A percentile compares a stretch with the other conserved stretches of the same genome.
These are phyloP conservation scores for Cataglyphis albicans DNA, from an alignment of 2,888 invertebrate species.

Conservation along the genomic window DNA sequence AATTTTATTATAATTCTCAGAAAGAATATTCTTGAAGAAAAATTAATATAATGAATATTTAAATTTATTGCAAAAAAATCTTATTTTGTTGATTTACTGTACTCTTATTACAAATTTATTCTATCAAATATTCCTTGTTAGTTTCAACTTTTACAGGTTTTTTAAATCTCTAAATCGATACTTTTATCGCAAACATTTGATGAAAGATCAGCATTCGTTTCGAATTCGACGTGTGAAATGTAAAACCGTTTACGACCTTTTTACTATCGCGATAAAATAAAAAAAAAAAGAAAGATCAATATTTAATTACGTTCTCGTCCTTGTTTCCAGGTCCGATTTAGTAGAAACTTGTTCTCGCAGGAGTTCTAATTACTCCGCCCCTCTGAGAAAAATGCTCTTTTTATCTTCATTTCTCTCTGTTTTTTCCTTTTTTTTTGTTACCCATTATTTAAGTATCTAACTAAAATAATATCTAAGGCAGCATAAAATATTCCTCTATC, in stretches of 20 bases:
- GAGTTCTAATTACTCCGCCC: constrained; percentile 40
- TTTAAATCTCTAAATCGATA: background rate
- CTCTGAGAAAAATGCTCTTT: constrained; percentile 18
- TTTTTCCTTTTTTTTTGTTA: background rate
- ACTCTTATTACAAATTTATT: background rate
- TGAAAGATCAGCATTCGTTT: constrained; percentile 32
- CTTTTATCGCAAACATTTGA: constrained; percentile 18
- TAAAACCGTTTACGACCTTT: constrained; percentile 35
- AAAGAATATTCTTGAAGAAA: background rate
- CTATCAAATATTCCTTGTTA: background rate
- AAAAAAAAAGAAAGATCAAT: constrained; percentile 46
- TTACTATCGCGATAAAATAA: background rate
- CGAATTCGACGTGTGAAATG: constrained; percentile 17
- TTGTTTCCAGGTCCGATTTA: constrained; percentile 43
- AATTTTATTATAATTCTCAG: background rate
- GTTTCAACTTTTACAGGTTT: constrained; percentile 22
- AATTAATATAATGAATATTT: constrained; percentile 4
- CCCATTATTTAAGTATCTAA: constrained; percentile 32
- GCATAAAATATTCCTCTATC: background rate
- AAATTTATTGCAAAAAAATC: background rate
- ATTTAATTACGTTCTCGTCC: constrained; percentile 49
- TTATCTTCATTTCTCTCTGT: constrained; percentile 14
- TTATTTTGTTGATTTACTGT: background rate
- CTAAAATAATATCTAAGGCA: background rate
- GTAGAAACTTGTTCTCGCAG: constrained; percentile 27